A percentile compares a stretch with the other conserved stretches of the same genome.
Conservation (phyloP, 1,140 invertebrate species). For the Antheraea mylitta region DNA sequence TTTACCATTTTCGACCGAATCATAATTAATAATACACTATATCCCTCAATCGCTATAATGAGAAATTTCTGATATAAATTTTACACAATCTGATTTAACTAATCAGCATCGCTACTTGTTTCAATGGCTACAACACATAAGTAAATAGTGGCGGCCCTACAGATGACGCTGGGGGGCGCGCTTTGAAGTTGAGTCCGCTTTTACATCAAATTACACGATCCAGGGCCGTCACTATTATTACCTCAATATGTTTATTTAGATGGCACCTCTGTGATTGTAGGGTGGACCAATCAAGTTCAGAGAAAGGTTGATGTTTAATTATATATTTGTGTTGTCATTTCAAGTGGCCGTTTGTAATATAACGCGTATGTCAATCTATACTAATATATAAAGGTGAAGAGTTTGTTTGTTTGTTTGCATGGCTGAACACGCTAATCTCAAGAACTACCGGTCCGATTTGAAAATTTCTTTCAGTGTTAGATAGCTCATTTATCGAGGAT, state of each 20-base stretch:
- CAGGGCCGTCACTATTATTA: slow-evolving; percentile 44
- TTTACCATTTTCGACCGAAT: too few species aligned
- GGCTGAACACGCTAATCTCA: too few species aligned
- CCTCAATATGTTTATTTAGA: slow-evolving; percentile 52
- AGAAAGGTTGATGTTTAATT: slow-evolving; percentile 26
- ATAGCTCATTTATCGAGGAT: too few species aligned
- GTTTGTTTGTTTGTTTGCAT: too few species aligned
- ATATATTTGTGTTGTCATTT: slow-evolving; percentile 33
- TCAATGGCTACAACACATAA: background rate
- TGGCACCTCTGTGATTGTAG: slow-evolving; percentile 30
- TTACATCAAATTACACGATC: slow-evolving; percentile 46
- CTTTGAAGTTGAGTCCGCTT: slow-evolving; percentile 35
- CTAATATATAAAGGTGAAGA: too few species aligned
- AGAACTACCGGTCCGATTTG: too few species aligned
- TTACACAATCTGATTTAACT: background rate
- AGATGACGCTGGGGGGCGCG: slow-evolving; percentile 36
- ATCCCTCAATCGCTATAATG: too few species aligned
- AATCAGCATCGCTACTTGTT: background rate
- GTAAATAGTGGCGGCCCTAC: slow-evolving; percentile 35
- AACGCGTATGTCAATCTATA: too few species aligned
- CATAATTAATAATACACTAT: background rate
- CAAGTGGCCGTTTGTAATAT: background rate
- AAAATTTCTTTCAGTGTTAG: too few species aligned
- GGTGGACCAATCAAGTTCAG: slow-evolving; percentile 13
- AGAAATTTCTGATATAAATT: too few species aligned